phyloP scores from a whole-genome alignment of 1,140 invertebrate species.

The Caenorhabditis inopinata region DNA sequence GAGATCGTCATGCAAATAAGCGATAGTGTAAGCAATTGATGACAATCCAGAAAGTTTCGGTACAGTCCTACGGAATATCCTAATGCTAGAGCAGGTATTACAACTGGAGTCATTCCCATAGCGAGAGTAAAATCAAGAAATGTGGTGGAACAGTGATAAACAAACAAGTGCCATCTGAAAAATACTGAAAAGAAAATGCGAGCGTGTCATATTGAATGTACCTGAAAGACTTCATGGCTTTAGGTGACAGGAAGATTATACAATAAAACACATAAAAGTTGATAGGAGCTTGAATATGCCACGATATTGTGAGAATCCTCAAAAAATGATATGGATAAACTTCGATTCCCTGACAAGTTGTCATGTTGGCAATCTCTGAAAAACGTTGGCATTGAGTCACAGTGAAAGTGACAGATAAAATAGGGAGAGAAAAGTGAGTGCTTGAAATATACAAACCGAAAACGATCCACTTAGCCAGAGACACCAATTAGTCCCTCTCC shows the following conservation, averaged over 20 bases:
- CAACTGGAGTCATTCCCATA: neutral
- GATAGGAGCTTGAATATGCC: conserved; percentile 3
- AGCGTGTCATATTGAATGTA: too few relatives aligned
- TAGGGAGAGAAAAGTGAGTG: neutral
- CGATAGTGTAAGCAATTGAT: neutral
- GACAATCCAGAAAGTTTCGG: neutral
- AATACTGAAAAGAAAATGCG: neutral
- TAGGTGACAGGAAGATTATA: neutral
- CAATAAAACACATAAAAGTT: conserved; percentile 3
- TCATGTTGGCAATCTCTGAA: conserved; percentile 15
- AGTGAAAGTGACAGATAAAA: neutral
- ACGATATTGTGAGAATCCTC: neutral
- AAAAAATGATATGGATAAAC: neutral
- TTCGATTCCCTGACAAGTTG: conserved; percentile 13
- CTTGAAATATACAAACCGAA: conserved; percentile 28
- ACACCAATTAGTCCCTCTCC: conserved; percentile 1
- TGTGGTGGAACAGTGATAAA: neutral
- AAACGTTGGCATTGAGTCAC: neutral
- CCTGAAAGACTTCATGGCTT: neutral
- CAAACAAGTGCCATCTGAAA: conserved; percentile 1
- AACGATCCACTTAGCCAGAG: conserved; percentile 23
- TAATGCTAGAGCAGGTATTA: neutral
- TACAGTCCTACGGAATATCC: neutral
- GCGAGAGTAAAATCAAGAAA: neutral
- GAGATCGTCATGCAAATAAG: neutral